Percentiles rank a stretch among this genome's conserved stretches.
These are phyloP conservation scores for Chymomyza caudatula DNA, from an alignment of 2,888 invertebrate genomes.

Conservation along the genomic window DNA sequence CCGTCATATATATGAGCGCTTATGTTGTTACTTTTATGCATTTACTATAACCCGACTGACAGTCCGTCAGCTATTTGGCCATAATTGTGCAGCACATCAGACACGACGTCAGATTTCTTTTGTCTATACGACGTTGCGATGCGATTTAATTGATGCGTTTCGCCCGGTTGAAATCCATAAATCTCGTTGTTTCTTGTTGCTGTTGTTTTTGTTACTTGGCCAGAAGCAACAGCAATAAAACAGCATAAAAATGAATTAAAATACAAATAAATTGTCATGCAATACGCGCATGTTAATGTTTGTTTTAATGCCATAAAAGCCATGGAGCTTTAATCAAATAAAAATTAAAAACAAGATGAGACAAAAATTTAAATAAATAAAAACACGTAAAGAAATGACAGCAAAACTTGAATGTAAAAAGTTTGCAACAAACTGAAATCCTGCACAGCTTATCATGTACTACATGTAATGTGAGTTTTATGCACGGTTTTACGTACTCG, in stretches of 20 bases:
- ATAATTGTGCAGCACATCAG: neutral
- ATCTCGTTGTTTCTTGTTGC: conserved; percentile 18
- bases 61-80: neutral
- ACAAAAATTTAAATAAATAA: neutral
- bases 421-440: too few relatives aligned
- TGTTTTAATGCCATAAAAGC: neutral
- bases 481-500: too few relatives aligned
- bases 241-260: conserved; percentile 59
- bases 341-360: neutral
- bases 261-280: conserved; percentile 56
- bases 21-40: neutral
- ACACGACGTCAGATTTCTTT: neutral
- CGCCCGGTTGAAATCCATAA: conserved; percentile 36
- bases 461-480: too few relatives aligned
- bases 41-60: neutral
- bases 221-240: conserved; percentile 35
- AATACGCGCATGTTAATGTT: neutral
- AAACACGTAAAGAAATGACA: too few relatives aligned
- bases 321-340: neutral
- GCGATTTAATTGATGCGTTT: conserved; percentile 42
- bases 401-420: too few relatives aligned
- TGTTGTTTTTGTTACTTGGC: neutral
- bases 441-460: too few relatives aligned
- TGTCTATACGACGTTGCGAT: neutral
- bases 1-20: too few relatives aligned